Percentiles rank a stretch among this genome's conserved stretches.
Conservation (phyloP, 2,888 invertebrate species). For the Caradrina clavipalpis region DNA sequence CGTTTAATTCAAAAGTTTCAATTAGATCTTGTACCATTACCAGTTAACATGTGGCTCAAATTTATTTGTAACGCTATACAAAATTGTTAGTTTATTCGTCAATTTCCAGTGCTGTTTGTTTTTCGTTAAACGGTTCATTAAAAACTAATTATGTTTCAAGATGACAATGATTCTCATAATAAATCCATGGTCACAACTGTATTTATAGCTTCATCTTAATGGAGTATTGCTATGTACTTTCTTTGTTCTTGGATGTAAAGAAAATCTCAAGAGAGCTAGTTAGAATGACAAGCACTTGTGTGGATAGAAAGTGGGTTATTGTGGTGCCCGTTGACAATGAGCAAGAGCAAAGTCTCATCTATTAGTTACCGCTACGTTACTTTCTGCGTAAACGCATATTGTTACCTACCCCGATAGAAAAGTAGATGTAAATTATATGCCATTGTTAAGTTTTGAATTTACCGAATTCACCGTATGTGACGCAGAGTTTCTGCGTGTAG, state of each 20-base stretch:
- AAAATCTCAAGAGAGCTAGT: slow-evolving; percentile 48
- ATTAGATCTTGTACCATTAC: slow-evolving; percentile 5
- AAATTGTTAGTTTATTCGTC: not conserved
- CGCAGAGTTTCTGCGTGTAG: not conserved
- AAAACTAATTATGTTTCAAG: not conserved
- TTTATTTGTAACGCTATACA: slow-evolving; percentile 11
- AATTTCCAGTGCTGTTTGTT: not conserved
- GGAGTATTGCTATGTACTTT: slow-evolving; percentile 26
- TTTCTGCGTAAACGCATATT: slow-evolving; percentile 45
- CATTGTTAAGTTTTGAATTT: not conserved
- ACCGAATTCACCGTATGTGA: not conserved
- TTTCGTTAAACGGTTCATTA: not conserved
- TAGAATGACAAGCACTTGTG: slow-evolving; percentile 53
- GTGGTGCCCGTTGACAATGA: slow-evolving; percentile 51
- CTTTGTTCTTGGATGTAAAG: slow-evolving; percentile 38
- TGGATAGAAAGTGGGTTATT: slow-evolving; percentile 57
- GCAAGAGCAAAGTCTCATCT: slow-evolving; percentile 42
- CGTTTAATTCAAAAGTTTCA: slow-evolving; percentile 20
- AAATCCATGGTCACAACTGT: slow-evolving; percentile 9
- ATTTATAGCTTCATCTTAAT: slow-evolving; percentile 21
- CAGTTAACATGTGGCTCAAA: slow-evolving; percentile 10
- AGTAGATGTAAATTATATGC: not conserved
- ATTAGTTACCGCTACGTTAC: slow-evolving; percentile 50
- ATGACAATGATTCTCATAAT: not conserved
- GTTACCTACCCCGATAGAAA: slow-evolving; percentile 10